Conservation (phyloP, 2,888 invertebrate species). For the Trimorus sp. region DNA sequence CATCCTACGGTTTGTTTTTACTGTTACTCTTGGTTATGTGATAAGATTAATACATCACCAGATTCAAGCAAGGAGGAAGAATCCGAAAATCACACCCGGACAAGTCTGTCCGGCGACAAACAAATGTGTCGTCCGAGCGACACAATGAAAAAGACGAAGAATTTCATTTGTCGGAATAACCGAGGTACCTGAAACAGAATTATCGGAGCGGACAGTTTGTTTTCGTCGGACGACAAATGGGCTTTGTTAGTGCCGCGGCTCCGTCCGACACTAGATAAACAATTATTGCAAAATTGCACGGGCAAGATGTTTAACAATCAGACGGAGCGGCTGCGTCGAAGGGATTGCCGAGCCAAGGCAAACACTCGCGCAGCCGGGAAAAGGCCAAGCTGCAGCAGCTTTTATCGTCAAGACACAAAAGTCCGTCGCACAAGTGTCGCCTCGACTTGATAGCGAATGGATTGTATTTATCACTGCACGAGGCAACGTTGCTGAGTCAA, state of each 20-base stretch:
- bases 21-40: too few relatives aligned
- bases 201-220: conserved; percentile 31
- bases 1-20: too few relatives aligned
- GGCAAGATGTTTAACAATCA: conserved; percentile 1
- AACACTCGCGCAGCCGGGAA: conserved; percentile 4
- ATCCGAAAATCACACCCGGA: not conserved
- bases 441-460: conserved; percentile 14
- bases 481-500: conserved; percentile 36
- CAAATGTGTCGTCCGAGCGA: conserved; percentile 12
- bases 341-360: conserved; percentile 16
- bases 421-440: conserved; percentile 22
- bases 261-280: conserved; percentile 13
- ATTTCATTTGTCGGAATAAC: conserved; percentile 30
- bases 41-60: too few relatives aligned
- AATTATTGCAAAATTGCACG: conserved; percentile 16
- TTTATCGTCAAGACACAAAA: conserved; percentile 33
- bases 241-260: conserved; percentile 11
- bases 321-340: conserved; percentile 1
- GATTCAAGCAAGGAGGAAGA: too few relatives aligned
- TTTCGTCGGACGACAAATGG: conserved; percentile 12
- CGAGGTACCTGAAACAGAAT: conserved; percentile 17
- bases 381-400: conserved; percentile 1
- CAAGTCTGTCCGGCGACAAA: not conserved
- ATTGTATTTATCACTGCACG: conserved; percentile 33
- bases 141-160: conserved; percentile 14